Conservation (phyloP, 2,113 vertebrate species). For the Stegostoma tigrinum region DNA sequence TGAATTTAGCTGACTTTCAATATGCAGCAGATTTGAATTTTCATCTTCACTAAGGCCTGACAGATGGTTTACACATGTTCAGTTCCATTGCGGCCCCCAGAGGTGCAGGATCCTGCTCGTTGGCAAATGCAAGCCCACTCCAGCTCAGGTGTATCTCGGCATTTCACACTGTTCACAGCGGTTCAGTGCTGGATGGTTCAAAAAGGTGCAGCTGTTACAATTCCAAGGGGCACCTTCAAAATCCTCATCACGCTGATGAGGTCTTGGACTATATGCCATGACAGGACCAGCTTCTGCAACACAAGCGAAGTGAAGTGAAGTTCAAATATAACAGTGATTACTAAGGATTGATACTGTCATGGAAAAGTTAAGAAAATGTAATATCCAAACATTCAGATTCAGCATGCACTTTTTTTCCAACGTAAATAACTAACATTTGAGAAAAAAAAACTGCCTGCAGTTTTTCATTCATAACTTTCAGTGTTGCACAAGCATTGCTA, state of each 20-base stretch:
- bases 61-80: constrained; percentile 50
- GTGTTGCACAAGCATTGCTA: neutral
- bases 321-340: constrained; percentile 1
- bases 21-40: constrained; percentile 22
- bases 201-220: constrained; percentile 97
- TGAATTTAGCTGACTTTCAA: constrained; percentile 23
- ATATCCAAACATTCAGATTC: neutral
- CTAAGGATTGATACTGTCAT: too few relatives aligned
- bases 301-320: constrained; percentile 25
- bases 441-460: neutral
- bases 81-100: constrained; percentile 1
- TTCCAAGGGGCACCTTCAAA: constrained; percentile 96
- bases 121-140: constrained; percentile 43
- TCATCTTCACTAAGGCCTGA: constrained; percentile 46
- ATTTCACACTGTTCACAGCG: constrained; percentile 98
- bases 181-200: constrained; percentile 96
- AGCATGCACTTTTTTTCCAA: neutral
- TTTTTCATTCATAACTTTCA: neutral
- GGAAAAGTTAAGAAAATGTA: neutral
- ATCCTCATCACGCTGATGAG: constrained; percentile 83
- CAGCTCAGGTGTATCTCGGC: constrained; percentile 87
- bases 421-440: neutral
- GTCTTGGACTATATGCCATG: constrained; percentile 56
- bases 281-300: constrained; percentile 49
- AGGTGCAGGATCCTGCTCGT: constrained; percentile 46